Evolutionary conservation across 2,113 vertebrate genomes (phyloP), one percentile per base, ranked within the genome.

Genomic region (Nothoprocta pentlandii): DNA sequence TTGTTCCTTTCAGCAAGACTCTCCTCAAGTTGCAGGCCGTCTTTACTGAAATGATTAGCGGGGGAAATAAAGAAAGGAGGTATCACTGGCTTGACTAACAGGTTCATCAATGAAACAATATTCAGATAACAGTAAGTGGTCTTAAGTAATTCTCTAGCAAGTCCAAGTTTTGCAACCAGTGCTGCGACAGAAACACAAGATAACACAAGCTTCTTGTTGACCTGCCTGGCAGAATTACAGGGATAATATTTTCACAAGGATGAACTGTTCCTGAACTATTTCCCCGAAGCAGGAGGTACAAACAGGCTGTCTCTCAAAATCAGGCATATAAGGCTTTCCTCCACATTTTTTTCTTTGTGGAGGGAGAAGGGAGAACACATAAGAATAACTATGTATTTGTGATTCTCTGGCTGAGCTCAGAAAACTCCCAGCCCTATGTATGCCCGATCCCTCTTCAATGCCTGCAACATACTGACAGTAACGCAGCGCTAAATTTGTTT

Each of bases 221-320:
- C 58, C 85, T 62, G 30, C 16, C 41, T 89, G 80, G 87, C 12
- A 14, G 53, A 34, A 83, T 36, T 87, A 91, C 67, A 93, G 80
- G 13, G 78, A 82, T 75, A 95, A 69, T 94, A 91, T 94, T 95
- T 97, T 86, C 32, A 83, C 74, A 82, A 92, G 46, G 66, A 92
- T 91, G 66, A 90, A 81, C 95, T 89, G 14, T 62, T 96, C 42
- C 67, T 88, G 44, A 96, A 87, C 76, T 87, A 28, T 68, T 89
- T 83, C 3, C 2, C 36, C n/a, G 83, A 9, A 15, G 71, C 46
- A 93, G 7, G 87, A 89, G 75, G 54, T 71, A 92, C 14, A 90
- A 85, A 85, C 10, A 78, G n/a, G 59, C 19, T 80, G 26, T 59
- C 42, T 89, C 61, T 77, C 51, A 75, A 94, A 92, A 89, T 56